phyloP scores from a whole-genome alignment of 2,888 invertebrate genomes.

The Pandemis corylana region DNA sequence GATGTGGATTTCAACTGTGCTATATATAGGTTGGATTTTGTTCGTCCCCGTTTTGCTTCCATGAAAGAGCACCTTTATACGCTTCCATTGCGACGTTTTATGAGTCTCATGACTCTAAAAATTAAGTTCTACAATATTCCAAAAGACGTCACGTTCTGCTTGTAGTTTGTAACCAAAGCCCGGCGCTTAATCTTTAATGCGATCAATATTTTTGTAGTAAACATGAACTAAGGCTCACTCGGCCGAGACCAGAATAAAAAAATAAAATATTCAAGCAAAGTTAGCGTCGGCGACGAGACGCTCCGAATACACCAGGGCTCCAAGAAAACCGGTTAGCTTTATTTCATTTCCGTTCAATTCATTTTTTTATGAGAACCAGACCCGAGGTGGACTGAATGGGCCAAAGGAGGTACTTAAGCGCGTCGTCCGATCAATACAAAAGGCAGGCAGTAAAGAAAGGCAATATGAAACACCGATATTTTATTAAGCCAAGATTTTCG shows the following conservation, averaged over 20 bases:
- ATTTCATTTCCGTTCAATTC: slow-evolving; percentile 84
- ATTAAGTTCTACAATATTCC: not conserved
- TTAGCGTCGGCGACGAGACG: slow-evolving; percentile 14
- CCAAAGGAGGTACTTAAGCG: slow-evolving; percentile 48
- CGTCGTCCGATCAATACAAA: slow-evolving; percentile 32
- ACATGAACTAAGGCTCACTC: slow-evolving; percentile 13
- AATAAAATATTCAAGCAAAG: slow-evolving; percentile 33
- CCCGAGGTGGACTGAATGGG: slow-evolving; percentile 75
- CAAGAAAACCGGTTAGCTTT: slow-evolving; percentile 79
- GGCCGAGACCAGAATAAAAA: slow-evolving; percentile 10
- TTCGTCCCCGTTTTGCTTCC: too few relatives aligned
- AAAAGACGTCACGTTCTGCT: not conserved
- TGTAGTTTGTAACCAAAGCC: not conserved
- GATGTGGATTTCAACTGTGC: too few relatives aligned
- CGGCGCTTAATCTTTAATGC: slow-evolving; percentile 10
- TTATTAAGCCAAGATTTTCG: slow-evolving; percentile 7
- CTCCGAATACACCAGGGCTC: slow-evolving; percentile 50
- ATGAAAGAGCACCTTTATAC: not conserved
- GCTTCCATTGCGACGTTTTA: not conserved
- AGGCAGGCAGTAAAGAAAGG: slow-evolving; percentile 11
- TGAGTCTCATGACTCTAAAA: not conserved
- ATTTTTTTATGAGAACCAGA: slow-evolving; percentile 78
- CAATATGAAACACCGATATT: slow-evolving; percentile 13
- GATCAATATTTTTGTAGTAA: slow-evolving; percentile 30
- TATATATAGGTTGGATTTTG: too few relatives aligned